phyloP scores from a whole-genome alignment of 35 echinoderm and acorn worm genomes.

The Heliocidaris tuberculata region DNA sequence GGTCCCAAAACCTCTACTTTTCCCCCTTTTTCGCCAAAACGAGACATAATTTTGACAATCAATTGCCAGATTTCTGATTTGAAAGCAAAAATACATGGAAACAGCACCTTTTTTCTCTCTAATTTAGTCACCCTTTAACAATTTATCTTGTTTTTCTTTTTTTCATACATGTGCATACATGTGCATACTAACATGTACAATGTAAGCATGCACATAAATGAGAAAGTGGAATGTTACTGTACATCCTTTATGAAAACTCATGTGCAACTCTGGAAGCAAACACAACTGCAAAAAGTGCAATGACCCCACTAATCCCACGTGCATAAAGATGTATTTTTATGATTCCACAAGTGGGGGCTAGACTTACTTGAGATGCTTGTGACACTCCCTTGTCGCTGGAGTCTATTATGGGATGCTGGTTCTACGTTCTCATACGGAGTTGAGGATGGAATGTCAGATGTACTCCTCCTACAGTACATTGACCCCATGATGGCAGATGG shows the following conservation, averaged over 20 bases:
- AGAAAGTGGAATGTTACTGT: neutral
- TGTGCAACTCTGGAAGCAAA: neutral
- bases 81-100: no score
- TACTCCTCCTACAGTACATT: conserved; percentile 34
- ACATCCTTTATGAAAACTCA: neutral
- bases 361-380: conserved; percentile 46
- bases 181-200: neutral
- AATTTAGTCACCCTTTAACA: no score
- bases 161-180: no score
- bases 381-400: conserved; percentile 8
- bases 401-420: neutral
- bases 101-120: no score
- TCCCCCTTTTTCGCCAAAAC: no score
- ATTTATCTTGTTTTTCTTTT: no score
- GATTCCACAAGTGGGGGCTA: neutral
- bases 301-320: neutral
- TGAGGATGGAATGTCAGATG: conserved; percentile 56
- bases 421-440: conserved; percentile 23
- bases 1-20: no score
- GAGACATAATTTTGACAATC: no score
- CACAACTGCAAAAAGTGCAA: neutral
- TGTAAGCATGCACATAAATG: neutral
- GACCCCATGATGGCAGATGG: conserved; percentile 40
- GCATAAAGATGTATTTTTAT: neutral
- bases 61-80: no score